Base-by-base conservation (phyloP, 2,797 vertebrate species). In the Percopsis omiscomaycus region DNA sequence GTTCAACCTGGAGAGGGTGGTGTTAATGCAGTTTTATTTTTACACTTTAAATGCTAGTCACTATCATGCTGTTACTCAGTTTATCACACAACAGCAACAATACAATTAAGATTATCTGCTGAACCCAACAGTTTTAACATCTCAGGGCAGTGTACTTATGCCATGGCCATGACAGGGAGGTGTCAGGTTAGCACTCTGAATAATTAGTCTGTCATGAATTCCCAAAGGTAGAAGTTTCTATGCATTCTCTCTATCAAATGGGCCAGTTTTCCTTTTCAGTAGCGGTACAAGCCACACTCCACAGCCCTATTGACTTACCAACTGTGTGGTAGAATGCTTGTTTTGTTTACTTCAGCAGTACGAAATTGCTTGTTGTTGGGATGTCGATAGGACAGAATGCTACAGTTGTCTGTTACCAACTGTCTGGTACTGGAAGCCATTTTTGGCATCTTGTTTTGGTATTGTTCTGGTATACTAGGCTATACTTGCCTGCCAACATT, bases 361-460 rank as follows among this genome's bases (percentile, higher is more conserved):
- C 71, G 71, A 83, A 85, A 80, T 79, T 71, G 63, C 70, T 61
- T 80, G 68, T 81, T 83, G 73, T 83, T 73, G 0, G 12, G 54
- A 58, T 50, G 68, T 73, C 70, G 68, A 63, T 37, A 80, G 80
- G 84, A 80, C 65, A 53, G 76, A 84, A 86, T 78, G 79, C 84
- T 73, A 78, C 89, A 77, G 88, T 93, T 93, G 92, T 94, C 91
- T 86, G 83, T 84, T 85, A 86, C 82, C 82, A 63, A 53, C 76
- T 66, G 74, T 66, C 75, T 80, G 69, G 68, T 80, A 70, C 80
- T 5, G 15, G 60, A 75, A 75, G 73, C 77, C 58, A 79, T 76
- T 52, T 68, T 69, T 77, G 78, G 61, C 79, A 79, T 55, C 29
- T 64, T 73, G 60, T 71, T 48, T 59, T 32, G 74, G 47, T 52